Percentiles rank a stretch among this genome's conserved stretches.
Conservation (phyloP, 2,888 invertebrate genomes). For the Nebria salina region DNA sequence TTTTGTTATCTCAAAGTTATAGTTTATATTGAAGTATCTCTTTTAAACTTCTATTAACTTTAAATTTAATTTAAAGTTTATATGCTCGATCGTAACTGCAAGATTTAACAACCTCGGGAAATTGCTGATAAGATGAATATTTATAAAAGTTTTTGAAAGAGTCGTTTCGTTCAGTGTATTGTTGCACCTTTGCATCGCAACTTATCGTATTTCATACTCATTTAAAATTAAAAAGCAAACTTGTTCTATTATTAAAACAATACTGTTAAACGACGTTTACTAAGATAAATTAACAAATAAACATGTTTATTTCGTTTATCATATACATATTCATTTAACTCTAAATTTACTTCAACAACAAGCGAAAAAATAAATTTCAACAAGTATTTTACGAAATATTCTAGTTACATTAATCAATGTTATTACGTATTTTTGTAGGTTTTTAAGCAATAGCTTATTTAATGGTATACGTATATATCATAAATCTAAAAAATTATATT, state of each 20-base stretch:
- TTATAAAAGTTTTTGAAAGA: neutral
- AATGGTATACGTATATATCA: no score
- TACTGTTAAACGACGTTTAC: no score
- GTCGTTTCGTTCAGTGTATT: neutral
- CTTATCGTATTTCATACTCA: neutral
- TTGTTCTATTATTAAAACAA: neutral
- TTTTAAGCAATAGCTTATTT: no score
- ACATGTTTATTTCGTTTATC: no score
- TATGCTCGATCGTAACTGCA: conserved; percentile 17
- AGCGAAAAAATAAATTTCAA: no score
- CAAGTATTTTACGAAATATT: no score
- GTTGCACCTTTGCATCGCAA: neutral
- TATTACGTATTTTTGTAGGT: no score
- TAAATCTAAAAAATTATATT: no score
- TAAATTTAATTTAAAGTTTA: conserved; percentile 37
- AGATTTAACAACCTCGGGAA: conserved; percentile 19
- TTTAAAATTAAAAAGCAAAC: neutral
- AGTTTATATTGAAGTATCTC: conserved; percentile 25
- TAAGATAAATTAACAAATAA: no score
- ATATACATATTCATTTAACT: no score
- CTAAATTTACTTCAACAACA: no score
- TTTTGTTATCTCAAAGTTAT: conserved; percentile 17
- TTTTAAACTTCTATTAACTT: conserved; percentile 37
- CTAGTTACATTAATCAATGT: no score
- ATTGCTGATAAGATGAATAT: conserved; percentile 6